Evolutionary conservation across 2,888 invertebrate genomes (phyloP), one percentile per base, ranked within the genome.

Genomic region (Sabatieria punctata): DNA sequence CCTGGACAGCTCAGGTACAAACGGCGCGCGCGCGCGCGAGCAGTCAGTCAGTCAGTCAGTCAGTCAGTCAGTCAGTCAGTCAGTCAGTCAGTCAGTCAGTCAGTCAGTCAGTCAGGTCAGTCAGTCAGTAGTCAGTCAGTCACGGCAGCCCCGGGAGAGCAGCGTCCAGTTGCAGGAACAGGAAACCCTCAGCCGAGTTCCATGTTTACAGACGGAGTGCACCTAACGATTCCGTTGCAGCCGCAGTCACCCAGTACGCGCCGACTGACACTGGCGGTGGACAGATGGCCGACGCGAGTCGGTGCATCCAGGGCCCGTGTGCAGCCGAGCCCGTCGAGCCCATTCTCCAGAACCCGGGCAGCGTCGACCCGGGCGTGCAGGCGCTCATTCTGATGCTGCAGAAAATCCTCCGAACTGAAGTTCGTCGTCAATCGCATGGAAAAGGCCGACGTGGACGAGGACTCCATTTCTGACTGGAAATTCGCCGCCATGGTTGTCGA

Each of bases 401-500:
- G 44, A 47, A 55, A 6, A 54, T 53, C 57, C 40, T 48, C 50
- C 4, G 58, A 60, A 42, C 36, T 60, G 21, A 51, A 55, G 38
- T 52, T 8, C 45, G 50, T 51, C 25, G 43, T 33, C 11, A 41
- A 48, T 19, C 53, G 56, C 43, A 48, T 61, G 41, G 56, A 57
- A 30, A 56, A 58, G 19, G 58, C 60, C 13, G 61, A 63, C 41
- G 54, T 56, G 22, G 60, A 61, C 46, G 56, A 57, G 23, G 61
- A 62, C 8, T 52, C 55, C 11, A 55, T 58, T 46, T 53, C 54
- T 6, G 63, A 63, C 46, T 63, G 63, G 63, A 36, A 41, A 27
- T 46, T 46, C 41, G 46, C 46, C 6, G 47, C 60, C 21, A 58
- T 61, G 57, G 59, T 60, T 2, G 60, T 64, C 24, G 64, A 64